Evolutionary conservation across 2,113 vertebrate genomes (phyloP).

Genomic region (Bothrops jararaca): DNA sequence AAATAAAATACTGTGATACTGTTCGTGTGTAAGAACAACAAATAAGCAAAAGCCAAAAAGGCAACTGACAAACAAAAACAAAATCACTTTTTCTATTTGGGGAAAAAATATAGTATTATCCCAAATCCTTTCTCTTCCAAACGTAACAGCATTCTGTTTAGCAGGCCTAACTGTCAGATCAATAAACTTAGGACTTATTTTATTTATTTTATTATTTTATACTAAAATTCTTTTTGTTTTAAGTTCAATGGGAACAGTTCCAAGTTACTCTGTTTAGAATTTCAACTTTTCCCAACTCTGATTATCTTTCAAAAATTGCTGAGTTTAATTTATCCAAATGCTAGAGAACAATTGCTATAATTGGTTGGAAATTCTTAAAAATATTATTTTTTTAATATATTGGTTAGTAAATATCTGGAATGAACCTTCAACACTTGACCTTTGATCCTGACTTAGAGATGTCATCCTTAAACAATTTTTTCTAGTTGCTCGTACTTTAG

Average conservation of each 20-base stretch:
- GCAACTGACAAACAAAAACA: not conserved
- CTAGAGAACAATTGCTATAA: conserved; percentile 66
- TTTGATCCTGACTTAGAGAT: conserved; percentile 36
- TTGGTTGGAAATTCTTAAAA: conserved; percentile 59
- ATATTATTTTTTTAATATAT: conserved; percentile 40
- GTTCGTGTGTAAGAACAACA: not conserved
- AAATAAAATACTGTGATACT: not conserved
- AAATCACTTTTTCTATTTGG: not conserved
- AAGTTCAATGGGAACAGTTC: not conserved
- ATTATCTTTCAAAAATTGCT: conserved; percentile 65
- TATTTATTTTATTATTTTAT: not conserved
- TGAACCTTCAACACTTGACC: conserved; percentile 24
- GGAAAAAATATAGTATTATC: not conserved
- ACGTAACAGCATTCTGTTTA: not conserved
- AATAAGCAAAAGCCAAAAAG: not conserved
- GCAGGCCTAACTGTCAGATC: not conserved
- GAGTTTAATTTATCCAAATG: conserved; percentile 54
- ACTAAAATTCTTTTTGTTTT: not conserved
- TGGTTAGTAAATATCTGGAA: conserved; percentile 56
- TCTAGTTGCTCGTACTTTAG: conserved; percentile 11
- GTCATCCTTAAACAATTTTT: conserved; percentile 29
- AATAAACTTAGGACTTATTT: conserved; percentile 5
- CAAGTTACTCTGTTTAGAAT: conserved; percentile 28
- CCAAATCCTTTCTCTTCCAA: not conserved
- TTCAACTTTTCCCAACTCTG: conserved; percentile 49